Evolutionary conservation across 2,113 vertebrate species (phyloP), one percentile per base, ranked within the genome.

Genomic region (Erinaceus europaeus): DNA sequence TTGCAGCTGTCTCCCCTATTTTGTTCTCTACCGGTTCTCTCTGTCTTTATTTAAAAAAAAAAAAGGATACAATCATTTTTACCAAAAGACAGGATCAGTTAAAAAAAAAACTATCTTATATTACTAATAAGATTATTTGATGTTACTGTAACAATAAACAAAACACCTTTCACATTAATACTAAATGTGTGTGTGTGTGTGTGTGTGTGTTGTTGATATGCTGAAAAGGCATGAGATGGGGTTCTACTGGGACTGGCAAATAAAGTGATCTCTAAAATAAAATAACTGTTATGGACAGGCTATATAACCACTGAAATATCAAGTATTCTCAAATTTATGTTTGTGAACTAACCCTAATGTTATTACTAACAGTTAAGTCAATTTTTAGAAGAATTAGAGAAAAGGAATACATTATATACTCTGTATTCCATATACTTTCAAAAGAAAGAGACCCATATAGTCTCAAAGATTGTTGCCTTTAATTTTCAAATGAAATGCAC

Each of bases 401-500:
- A 81, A 87, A 42, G 65, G 23, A 55, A 44, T 46, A 76, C 53
- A 53, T 73, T 75, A 36, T 88, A 74, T 42, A 59, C 67, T 84
- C 93, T 15, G 76, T 14, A 74, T 27, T 62, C 14, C 77, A 85
- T 52, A 76, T 77, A 79, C 21, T 83, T 86, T 3, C 29, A 90
- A 87, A 94, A 55, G 61, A 44, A 84, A 12, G 72, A 14, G 77
- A 93, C 67, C 92, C 94, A 9, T 12, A 40, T 1, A 2, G 55
- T 93, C 86, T 83, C 72, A 68, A 15, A 82, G 32, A 36, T 3
- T 2, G 29, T 0, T 1, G 40, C 85, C 50, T 94, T 90, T 93
- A 95, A 68, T 94, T 38, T 79, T 86, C 32, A 75, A 92, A 94
- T 84, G 86, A 68, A 96, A 36, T 90, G 50, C 18, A 92, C 44